Percentiles rank a stretch among this genome's conserved stretches.
phyloP scores from a whole-genome alignment of 2,888 invertebrate species.

The Drosophila paracracens region DNA sequence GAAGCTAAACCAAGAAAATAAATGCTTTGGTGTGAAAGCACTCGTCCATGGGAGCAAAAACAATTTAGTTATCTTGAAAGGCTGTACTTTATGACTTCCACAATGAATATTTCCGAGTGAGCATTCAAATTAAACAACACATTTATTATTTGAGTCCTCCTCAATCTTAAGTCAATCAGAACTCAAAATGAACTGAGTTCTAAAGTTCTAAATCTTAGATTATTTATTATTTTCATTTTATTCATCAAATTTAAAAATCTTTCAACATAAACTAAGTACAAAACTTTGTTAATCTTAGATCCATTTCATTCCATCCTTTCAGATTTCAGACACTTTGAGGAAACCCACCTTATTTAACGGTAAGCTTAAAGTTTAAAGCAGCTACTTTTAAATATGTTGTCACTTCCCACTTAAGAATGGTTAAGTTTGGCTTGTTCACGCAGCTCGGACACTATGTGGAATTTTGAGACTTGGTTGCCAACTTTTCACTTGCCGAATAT shows the following conservation, averaged over 20 bases:
- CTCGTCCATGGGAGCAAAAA: not conserved
- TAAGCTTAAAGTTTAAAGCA: not conserved
- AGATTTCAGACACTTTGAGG: not conserved
- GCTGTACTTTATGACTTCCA: not conserved
- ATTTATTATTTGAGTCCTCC: not conserved
- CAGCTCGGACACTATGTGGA: conserved; percentile 2
- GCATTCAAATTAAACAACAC: not conserved
- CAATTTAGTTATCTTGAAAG: conserved; percentile 4
- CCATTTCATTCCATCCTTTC: not conserved
- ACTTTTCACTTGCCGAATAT: conserved; percentile 22
- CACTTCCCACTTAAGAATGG: conserved; percentile 1
- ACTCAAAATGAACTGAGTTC: too few relatives aligned
- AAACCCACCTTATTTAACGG: not conserved
- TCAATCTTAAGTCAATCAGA: too few relatives aligned
- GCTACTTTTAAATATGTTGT: not conserved
- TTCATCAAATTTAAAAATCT: not conserved
- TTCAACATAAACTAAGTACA: not conserved
- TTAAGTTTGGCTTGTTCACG: not conserved
- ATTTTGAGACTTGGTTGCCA: not conserved
- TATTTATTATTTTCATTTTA: too few relatives aligned
- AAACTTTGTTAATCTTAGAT: not conserved
- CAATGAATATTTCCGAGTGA: not conserved
- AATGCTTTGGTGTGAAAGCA: conserved; percentile 3
- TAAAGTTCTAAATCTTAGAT: not conserved
- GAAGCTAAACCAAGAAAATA: conserved; percentile 1